Evolutionary conservation across 1,140 invertebrate genomes (phyloP).

Genomic region (Protaetia brevitarsis): DNA sequence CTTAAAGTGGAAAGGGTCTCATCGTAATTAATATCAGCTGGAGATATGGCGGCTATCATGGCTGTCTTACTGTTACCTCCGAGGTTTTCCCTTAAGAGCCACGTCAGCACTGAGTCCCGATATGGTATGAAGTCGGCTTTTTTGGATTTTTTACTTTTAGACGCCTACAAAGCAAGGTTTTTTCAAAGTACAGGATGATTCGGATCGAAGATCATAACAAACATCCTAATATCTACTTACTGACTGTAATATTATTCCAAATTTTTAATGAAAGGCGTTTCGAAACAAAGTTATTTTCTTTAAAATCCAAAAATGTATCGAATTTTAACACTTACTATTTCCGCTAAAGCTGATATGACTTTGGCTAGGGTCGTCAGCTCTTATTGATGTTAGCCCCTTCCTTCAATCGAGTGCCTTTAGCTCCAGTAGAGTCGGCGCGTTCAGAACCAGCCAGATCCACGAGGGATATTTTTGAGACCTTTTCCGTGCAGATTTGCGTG

Average conservation of each 20-base stretch:
- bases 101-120: slow-evolving; percentile 97
- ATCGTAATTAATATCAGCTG: slow-evolving; percentile 97
- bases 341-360: slow-evolving; percentile 97
- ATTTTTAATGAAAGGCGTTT: neutral
- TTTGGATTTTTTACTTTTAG: slow-evolving; percentile 93
- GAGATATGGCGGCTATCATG: slow-evolving; percentile 98
- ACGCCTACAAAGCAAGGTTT: slow-evolving; percentile 58
- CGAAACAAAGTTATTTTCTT: no score
- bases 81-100: slow-evolving; percentile 97
- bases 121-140: slow-evolving; percentile 98
- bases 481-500: slow-evolving; percentile 56
- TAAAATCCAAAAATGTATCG: neutral
- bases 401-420: slow-evolving; percentile 95
- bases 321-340: slow-evolving; percentile 68
- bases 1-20: slow-evolving; percentile 94
- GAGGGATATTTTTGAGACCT: slow-evolving; percentile 91
- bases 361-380: slow-evolving; percentile 97
- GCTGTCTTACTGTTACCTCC: slow-evolving; percentile 97
- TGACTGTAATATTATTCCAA: neutral
- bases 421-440: slow-evolving; percentile 97
- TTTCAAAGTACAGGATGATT: neutral
- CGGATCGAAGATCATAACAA: no score
- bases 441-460: slow-evolving; percentile 98
- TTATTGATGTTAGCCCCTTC: slow-evolving; percentile 99
- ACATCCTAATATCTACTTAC: no score